Evolutionary conservation across 2,113 vertebrate genomes (phyloP).

Genomic region (Eolophus roseicapilla): DNA sequence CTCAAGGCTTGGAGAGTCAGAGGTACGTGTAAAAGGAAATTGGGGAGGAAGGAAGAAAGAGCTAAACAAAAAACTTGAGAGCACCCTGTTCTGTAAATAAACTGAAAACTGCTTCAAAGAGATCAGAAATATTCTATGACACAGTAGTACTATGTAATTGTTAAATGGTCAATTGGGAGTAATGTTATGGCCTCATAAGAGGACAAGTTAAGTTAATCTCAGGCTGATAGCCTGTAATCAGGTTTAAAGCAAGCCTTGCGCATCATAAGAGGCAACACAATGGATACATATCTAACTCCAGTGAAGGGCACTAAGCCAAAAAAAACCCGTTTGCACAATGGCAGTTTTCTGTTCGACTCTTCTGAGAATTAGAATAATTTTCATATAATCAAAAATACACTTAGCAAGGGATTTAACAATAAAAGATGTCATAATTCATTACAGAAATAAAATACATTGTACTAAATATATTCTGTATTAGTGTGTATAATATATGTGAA

Average conservation of each 20-base stretch:
- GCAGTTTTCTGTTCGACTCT: background rate
- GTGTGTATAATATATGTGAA: background rate
- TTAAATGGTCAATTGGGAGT: background rate
- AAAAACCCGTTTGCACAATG: background rate
- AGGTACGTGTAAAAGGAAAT: background rate
- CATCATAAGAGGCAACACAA: background rate
- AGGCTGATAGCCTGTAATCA: background rate
- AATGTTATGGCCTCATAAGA: background rate
- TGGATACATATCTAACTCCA: fast-evolving
- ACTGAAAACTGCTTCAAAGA: background rate
- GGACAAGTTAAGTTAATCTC: background rate
- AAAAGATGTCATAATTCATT: background rate
- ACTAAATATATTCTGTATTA: background rate
- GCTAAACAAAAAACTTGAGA: background rate
- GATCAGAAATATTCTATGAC: background rate
- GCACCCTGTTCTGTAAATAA: background rate
- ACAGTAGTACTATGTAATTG: background rate
- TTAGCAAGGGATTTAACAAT: background rate
- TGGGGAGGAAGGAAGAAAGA: background rate
- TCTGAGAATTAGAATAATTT: background rate
- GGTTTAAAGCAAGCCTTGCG: background rate
- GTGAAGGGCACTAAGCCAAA: background rate
- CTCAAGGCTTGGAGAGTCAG: background rate
- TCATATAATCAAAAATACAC: background rate
- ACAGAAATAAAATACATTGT: background rate